These are phyloP conservation scores for Isurus oxyrinchus DNA, from an alignment of 2,113 vertebrate species.

Conservation along the genomic window DNA sequence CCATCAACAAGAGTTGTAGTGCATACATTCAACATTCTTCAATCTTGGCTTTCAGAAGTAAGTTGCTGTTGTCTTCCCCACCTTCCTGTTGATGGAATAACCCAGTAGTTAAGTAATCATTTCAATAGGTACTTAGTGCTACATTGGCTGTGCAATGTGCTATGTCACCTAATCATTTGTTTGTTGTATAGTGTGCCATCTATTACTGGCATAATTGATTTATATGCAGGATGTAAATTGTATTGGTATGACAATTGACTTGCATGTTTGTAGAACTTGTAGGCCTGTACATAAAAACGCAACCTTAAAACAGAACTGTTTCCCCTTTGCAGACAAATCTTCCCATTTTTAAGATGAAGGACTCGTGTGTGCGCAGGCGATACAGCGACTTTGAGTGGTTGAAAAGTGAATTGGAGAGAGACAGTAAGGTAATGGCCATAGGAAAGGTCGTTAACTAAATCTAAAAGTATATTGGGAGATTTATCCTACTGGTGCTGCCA, in stretches of 20 bases:
- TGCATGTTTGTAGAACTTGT: neutral
- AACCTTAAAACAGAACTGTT: neutral
- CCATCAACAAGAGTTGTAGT: neutral
- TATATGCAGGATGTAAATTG: neutral
- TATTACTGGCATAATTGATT: neutral
- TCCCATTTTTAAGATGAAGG: conserved; percentile 97
- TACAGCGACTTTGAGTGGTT: conserved; percentile 99
- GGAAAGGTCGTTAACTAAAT: neutral
- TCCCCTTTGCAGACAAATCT: conserved; percentile 78
- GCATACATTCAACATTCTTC: neutral
- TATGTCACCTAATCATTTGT: neutral
- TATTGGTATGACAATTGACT: neutral
- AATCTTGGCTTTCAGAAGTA: neutral
- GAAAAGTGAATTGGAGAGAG: conserved; percentile 96
- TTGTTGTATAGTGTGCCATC: neutral
- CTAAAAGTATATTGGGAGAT: neutral
- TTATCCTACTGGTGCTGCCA: neutral
- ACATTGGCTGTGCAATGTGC: neutral
- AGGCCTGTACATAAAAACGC: neutral
- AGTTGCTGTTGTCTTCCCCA: neutral
- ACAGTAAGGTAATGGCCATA: conserved; percentile 82
- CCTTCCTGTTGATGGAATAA: neutral
- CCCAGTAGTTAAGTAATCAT: neutral
- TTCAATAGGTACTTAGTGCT: neutral
- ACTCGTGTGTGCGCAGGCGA: conserved; percentile 86